Evolutionary conservation across 2,888 invertebrate genomes (phyloP).

Genomic region (Rhyacophila evoluta): DNA sequence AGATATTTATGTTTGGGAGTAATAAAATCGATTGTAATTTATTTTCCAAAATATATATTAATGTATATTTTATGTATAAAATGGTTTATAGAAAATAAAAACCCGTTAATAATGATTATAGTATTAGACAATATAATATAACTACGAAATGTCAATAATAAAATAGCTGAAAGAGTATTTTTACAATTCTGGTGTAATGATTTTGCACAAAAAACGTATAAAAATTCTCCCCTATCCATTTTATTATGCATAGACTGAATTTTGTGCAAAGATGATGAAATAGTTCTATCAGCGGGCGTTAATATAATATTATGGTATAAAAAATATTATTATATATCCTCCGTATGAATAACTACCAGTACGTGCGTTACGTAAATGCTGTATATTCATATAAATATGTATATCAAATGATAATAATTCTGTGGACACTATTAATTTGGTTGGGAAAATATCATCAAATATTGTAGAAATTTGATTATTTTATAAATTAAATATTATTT

Average conservation of each 20-base stretch:
- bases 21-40: too few species aligned
- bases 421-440: too few species aligned
- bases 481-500: too few species aligned
- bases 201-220: not conserved
- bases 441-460: too few species aligned
- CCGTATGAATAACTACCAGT: not conserved
- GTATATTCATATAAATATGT: not conserved
- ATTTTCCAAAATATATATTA: too few species aligned
- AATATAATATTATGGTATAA: not conserved
- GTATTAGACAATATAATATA: too few species aligned
- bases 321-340: not conserved
- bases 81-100: too few species aligned
- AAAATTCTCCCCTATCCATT: not conserved
- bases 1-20: too few species aligned
- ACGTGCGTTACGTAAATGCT: not conserved
- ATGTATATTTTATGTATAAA: too few species aligned
- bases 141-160: not conserved
- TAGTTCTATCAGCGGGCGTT: not conserved
- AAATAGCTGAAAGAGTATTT: not conserved
- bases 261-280: not conserved
- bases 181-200: not conserved
- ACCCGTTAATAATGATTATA: too few species aligned
- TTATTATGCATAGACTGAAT: not conserved
- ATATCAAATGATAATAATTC: not conserved
- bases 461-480: too few species aligned